A percentile compares a stretch with the other conserved stretches of the same genome.
Evolutionary conservation across 1,140 invertebrate species (phyloP).

Genomic region (Drosophila ogumai): DNA sequence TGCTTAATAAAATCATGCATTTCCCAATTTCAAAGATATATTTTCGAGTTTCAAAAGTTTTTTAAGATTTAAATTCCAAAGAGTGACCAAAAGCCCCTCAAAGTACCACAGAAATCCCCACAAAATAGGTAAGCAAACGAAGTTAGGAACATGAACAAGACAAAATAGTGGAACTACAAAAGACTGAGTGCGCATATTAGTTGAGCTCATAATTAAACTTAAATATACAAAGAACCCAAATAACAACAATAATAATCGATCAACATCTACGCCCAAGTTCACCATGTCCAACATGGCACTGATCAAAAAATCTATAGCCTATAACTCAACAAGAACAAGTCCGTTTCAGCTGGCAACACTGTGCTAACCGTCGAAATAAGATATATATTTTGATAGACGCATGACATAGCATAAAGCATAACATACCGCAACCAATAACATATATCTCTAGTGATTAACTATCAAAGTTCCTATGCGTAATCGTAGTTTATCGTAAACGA

Average conservation of each 20-base stretch:
- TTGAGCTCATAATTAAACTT: constrained; percentile 82
- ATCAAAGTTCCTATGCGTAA: constrained; percentile 84
- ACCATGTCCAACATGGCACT: constrained; percentile 72
- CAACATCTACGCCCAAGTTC: constrained; percentile 30
- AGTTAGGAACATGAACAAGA: constrained; percentile 70
- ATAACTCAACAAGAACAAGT: constrained; percentile 72
- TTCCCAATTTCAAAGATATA: background rate
- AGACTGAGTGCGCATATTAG: constrained; percentile 84
- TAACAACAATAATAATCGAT: constrained; percentile 39
- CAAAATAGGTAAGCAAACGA: constrained; percentile 55
- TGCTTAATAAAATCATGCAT: no score
- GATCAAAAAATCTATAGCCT: constrained; percentile 33
- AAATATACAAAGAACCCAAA: constrained; percentile 62
- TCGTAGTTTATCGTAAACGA: constrained; percentile 70
- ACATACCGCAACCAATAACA: constrained; percentile 56
- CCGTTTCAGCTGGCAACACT: constrained; percentile 82
- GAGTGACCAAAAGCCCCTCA: constrained; percentile 5
- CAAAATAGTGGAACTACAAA: constrained; percentile 83
- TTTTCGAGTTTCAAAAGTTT: background rate
- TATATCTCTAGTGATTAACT: constrained; percentile 83
- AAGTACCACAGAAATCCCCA: constrained; percentile 8
- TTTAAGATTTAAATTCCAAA: background rate
- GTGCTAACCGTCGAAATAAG: constrained; percentile 53
- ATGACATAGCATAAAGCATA: constrained; percentile 48
- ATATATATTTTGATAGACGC: constrained; percentile 58